phyloP scores from a whole-genome alignment of 2,113 vertebrate species.

The Centropus bengalensis region DNA sequence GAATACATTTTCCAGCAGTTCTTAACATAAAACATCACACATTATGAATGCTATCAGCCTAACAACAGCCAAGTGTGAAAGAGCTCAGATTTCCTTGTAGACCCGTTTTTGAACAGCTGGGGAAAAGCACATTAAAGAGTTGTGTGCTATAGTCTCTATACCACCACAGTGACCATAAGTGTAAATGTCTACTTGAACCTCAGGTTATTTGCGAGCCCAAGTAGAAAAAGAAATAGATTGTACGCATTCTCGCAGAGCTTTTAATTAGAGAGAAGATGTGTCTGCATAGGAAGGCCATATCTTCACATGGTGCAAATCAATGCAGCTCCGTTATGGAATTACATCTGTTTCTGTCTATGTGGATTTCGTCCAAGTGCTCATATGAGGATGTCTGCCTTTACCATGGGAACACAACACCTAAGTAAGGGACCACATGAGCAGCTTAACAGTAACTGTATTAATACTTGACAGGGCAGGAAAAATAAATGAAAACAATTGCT shows the following conservation, averaged over 20 bases:
- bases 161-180: background rate
- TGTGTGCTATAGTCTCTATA: background rate
- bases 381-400: background rate
- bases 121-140: background rate
- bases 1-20: background rate
- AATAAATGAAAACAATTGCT: conserved; percentile 54
- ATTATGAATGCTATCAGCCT: background rate
- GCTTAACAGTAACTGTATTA: conserved; percentile 25
- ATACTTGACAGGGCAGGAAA: conserved; percentile 56
- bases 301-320: background rate
- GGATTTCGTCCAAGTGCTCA: background rate
- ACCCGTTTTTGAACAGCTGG: background rate
- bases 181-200: background rate
- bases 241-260: background rate
- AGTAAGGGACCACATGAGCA: background rate
- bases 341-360: background rate
- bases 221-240: conserved; percentile 8
- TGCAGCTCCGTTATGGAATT: background rate
- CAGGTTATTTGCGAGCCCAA: background rate
- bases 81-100: background rate
- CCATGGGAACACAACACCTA: conserved; percentile 57
- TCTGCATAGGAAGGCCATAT: background rate
- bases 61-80: background rate
- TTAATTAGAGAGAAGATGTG: background rate
- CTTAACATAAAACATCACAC: background rate